A percentile compares a stretch with the other conserved stretches of the same genome.
Evolutionary conservation across 2,113 vertebrate genomes (phyloP).

Genomic region (Stigmatopora nigra): DNA sequence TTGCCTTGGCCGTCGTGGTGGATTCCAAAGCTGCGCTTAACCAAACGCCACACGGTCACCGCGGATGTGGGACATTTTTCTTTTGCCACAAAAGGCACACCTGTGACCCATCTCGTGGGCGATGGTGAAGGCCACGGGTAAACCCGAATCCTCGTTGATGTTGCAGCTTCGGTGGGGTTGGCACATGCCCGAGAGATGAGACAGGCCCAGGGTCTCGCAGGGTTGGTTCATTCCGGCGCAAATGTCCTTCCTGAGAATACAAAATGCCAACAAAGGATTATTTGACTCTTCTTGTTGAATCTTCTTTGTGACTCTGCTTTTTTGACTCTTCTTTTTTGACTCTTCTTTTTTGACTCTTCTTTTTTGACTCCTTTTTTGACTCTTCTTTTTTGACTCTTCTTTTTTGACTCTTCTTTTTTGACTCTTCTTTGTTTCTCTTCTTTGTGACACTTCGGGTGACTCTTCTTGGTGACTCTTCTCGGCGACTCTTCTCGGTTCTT

Average conservation of each 20-base stretch:
- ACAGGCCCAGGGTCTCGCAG: conserved; percentile 92
- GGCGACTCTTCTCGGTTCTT: too few relatives aligned
- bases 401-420: not conserved
- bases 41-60: conserved; percentile 1
- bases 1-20: conserved; percentile 95
- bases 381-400: not conserved
- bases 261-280: not conserved
- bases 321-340: not conserved
- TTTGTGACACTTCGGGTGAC: not conserved
- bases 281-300: not conserved
- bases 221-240: conserved; percentile 90
- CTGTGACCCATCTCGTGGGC: conserved; percentile 97
- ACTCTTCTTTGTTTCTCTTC: not conserved
- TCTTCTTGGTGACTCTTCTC: not conserved
- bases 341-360: not conserved
- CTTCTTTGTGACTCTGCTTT: too few relatives aligned
- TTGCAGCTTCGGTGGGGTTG: conserved; percentile 94
- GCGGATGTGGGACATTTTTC: too few relatives aligned
- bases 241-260: conserved; percentile 81
- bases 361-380: not conserved
- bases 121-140: conserved; percentile 91
- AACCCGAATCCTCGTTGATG: conserved; percentile 94
- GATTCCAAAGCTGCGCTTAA: conserved; percentile 82
- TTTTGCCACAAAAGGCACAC: conserved; percentile 54
- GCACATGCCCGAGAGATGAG: conserved; percentile 96